Percentiles rank a stretch among this genome's conserved stretches.
Conservation (phyloP, 2,113 vertebrate genomes). For the Menidia beryllina region DNA sequence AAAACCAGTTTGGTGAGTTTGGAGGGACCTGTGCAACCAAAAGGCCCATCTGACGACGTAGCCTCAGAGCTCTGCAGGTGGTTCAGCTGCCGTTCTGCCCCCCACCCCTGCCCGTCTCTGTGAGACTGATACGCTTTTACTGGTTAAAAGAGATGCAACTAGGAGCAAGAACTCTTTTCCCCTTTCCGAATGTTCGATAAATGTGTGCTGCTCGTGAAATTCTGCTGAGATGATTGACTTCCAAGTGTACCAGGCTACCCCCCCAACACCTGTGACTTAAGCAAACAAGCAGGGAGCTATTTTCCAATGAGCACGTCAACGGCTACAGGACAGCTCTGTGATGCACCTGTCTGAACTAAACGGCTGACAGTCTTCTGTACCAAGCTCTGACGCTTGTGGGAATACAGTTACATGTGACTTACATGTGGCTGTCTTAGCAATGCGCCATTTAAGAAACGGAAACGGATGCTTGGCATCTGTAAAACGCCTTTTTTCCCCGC, state of each 20-base stretch:
- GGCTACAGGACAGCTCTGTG: neutral
- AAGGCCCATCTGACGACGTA: too few relatives aligned
- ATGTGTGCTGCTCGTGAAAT: too few relatives aligned
- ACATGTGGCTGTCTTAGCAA: constrained; percentile 6
- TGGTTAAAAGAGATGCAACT: neutral
- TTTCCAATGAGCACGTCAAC: constrained; percentile 11
- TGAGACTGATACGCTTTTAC: neutral
- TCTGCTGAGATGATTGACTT: neutral
- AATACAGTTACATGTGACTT: neutral
- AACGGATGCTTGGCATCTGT: too few relatives aligned
- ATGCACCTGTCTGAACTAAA: constrained; percentile 40
- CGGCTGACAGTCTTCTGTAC: neutral
- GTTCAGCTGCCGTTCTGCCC: neutral
- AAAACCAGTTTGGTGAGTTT: constrained; percentile 44
- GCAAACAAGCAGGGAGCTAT: constrained; percentile 4
- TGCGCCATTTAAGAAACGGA: neutral
- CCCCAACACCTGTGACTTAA: neutral
- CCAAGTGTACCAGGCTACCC: neutral
- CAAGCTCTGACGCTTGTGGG: neutral
- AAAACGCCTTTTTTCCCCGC: too few relatives aligned
- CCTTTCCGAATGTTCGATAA: too few relatives aligned
- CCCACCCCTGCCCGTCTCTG: neutral
- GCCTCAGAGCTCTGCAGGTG: neutral
- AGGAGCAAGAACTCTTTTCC: too few relatives aligned
- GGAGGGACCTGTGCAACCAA: too few relatives aligned